Conservation (phyloP, 2,797 vertebrate species). For the Pristis pectinata region DNA sequence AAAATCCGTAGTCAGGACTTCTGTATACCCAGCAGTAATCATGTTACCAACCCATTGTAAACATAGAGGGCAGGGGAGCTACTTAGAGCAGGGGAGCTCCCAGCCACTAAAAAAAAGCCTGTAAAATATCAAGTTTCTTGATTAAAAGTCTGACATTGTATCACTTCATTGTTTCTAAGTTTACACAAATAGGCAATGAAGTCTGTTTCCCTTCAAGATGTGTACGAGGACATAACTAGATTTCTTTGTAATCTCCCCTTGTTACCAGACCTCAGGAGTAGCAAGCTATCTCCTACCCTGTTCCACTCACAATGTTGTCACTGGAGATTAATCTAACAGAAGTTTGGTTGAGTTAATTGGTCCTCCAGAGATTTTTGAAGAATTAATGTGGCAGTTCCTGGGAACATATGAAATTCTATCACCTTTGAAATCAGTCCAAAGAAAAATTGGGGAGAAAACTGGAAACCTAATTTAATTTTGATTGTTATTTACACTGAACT, state of each 20-base stretch:
- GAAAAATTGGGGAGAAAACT: background rate
- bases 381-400: background rate
- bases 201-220: background rate
- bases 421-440: background rate
- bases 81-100: too few species aligned
- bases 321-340: background rate
- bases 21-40: too few species aligned
- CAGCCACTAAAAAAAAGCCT: background rate
- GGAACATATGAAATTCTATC: background rate
- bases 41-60: too few species aligned
- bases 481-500: background rate
- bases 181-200: background rate
- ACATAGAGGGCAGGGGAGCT: too few species aligned
- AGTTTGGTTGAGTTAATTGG: background rate
- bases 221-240: background rate
- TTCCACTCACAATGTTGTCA: background rate
- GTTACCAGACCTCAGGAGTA: background rate
- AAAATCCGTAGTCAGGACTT: too few species aligned
- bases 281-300: background rate
- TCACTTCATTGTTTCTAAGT: background rate
- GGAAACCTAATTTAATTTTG: background rate
- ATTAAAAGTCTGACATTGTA: background rate
- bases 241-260: background rate
- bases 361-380: background rate
- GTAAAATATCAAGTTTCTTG: background rate